Conservation (phyloP, 2,113 vertebrate species). For the Helogale parvula region DNA sequence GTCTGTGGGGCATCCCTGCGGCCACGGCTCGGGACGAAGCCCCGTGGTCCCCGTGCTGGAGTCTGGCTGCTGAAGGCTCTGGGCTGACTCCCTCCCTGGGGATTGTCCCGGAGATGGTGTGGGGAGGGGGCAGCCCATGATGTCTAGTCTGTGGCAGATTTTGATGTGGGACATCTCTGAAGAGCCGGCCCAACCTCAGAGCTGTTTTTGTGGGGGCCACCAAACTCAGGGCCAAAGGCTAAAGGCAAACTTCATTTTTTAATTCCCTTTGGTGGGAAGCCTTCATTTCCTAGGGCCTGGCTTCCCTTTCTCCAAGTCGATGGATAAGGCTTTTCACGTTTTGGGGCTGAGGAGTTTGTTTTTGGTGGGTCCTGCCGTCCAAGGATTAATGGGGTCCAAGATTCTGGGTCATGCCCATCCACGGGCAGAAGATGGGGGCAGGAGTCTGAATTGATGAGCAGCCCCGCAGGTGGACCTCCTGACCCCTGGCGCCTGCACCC, state of each 20-base stretch:
- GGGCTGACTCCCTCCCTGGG: no score
- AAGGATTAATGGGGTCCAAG: not conserved
- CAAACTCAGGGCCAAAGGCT: not conserved
- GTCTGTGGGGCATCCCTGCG: accelerated
- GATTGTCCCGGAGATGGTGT: not conserved
- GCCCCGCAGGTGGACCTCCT: not conserved
- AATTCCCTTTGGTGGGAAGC: not conserved
- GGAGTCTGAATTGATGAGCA: not conserved
- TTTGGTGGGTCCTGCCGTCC: not conserved
- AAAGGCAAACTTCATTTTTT: not conserved
- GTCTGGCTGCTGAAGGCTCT: not conserved
- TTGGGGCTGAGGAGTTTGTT: not conserved
- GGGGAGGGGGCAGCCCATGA: not conserved
- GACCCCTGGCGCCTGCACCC: no score
- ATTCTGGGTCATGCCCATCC: no score
- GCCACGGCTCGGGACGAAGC: no score
- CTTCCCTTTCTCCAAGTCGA: not conserved
- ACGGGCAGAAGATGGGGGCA: no score
- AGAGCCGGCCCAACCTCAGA: not conserved
- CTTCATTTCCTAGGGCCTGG: not conserved
- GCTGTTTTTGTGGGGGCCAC: not conserved
- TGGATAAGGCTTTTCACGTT: not conserved
- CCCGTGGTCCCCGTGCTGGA: accelerated
- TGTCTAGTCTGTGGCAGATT: not conserved
- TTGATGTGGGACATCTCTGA: not conserved